Conservation (phyloP, 2,888 invertebrate species). For the Limnephilus auricula region DNA sequence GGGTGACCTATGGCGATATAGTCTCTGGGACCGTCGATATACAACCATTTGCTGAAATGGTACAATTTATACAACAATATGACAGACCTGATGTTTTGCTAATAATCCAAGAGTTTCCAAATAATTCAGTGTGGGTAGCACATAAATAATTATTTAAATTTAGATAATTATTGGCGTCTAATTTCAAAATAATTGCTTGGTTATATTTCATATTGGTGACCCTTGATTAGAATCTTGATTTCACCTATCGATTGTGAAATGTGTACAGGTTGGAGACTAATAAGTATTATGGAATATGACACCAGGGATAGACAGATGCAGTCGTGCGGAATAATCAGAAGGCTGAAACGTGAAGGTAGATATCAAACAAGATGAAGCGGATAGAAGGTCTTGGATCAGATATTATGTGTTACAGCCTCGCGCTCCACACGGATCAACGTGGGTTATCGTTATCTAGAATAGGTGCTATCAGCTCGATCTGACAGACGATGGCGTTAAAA, state of each 20-base stretch:
- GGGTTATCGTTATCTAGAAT: neutral
- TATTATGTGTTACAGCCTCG: neutral
- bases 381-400: neutral
- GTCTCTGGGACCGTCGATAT: too few relatives aligned
- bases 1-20: too few relatives aligned
- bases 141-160: neutral
- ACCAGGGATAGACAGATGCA: neutral
- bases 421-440: neutral
- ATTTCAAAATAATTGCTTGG: neutral
- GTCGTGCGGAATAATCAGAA: conserved; percentile 24
- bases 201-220: neutral
- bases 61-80: too few relatives aligned
- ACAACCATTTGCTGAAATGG: too few relatives aligned
- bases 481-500: neutral
- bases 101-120: too few relatives aligned
- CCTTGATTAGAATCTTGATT: neutral
- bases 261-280: neutral
- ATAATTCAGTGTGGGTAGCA: neutral
- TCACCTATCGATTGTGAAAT: conserved; percentile 3
- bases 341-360: conserved; percentile 17
- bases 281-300: conserved; percentile 11
- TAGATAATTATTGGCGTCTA: neutral
- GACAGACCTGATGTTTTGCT: too few relatives aligned
- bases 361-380: conserved; percentile 34
- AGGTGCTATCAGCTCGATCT: neutral